A percentile compares a stretch with the other conserved stretches of the same genome.
These are phyloP conservation scores for Cosmopolites sordidus DNA, from an alignment of 2,888 invertebrate species.

Conservation along the genomic window DNA sequence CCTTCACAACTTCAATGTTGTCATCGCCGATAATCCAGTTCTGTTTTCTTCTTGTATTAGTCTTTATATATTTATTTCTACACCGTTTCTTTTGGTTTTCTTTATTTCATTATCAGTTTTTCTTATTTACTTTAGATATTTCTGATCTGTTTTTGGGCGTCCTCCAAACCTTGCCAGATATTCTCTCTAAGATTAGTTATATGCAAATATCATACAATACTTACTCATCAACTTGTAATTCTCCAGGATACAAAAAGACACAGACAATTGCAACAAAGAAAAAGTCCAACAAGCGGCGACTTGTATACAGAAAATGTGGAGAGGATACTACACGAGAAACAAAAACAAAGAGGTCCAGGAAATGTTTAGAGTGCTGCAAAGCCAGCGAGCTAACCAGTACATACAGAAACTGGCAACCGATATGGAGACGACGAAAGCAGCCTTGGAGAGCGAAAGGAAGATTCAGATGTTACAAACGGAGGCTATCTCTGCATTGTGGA, in stretches of 20 bases:
- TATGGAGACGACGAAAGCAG: slow-evolving; percentile 80
- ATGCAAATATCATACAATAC: too few species aligned
- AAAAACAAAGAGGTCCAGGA: slow-evolving; percentile 63
- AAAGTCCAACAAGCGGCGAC: slow-evolving; percentile 60
- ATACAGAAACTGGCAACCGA: slow-evolving; percentile 80
- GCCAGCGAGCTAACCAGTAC: slow-evolving; percentile 75
- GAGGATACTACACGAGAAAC: slow-evolving; percentile 76
- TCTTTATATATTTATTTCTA: too few species aligned
- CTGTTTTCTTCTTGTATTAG: too few species aligned
- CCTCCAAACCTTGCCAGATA: too few species aligned
- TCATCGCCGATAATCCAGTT: too few species aligned
- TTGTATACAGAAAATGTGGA: slow-evolving; percentile 81
- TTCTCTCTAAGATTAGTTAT: too few species aligned
- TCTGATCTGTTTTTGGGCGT: too few species aligned
- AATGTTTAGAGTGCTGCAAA: slow-evolving; percentile 64
- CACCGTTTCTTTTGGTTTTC: too few species aligned
- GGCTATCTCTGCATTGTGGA: slow-evolving; percentile 86
- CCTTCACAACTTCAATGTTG: too few species aligned
- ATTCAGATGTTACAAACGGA: slow-evolving; percentile 86
- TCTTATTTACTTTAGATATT: too few species aligned
- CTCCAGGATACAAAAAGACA: slow-evolving; percentile 20
- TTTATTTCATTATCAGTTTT: too few species aligned
- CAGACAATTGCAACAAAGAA: slow-evolving; percentile 40
- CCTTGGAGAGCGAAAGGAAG: slow-evolving; percentile 78
- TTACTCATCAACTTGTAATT: neutral